Percentiles rank a stretch among this genome's conserved stretches.
Evolutionary conservation across 2,113 vertebrate species (phyloP).

Genomic region (Spilogale gracilis): DNA sequence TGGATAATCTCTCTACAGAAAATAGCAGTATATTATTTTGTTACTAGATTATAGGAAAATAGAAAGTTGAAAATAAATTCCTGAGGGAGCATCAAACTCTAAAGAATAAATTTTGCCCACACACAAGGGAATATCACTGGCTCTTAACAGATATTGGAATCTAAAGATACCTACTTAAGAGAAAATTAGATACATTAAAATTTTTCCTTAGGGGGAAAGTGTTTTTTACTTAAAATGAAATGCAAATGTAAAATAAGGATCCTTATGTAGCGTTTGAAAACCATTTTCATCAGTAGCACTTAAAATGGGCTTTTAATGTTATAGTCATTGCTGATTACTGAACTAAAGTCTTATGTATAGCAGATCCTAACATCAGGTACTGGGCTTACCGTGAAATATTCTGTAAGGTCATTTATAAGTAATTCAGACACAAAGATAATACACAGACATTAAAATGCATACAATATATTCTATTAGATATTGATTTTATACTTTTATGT

Average conservation of each 20-base stretch:
- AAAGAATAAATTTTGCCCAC: neutral
- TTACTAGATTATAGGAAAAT: neutral
- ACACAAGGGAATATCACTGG: neutral
- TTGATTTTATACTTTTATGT: neutral
- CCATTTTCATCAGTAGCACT: neutral
- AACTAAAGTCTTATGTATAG: neutral
- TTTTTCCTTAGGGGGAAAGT: neutral
- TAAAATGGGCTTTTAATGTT: neutral
- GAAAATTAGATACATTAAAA: neutral
- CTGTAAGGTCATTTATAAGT: neutral
- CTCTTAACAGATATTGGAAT: neutral
- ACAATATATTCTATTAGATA: neutral
- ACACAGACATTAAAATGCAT: neutral
- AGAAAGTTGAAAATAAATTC: neutral
- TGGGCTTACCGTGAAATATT: neutral
- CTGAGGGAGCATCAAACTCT: neutral
- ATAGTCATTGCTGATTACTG: neutral
- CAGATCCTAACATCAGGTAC: neutral
- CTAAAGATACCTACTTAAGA: neutral
- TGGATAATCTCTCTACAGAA: neutral
- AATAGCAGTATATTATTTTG: neutral
- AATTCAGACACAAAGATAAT: neutral
- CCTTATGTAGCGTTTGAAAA: neutral
- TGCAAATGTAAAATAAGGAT: neutral
- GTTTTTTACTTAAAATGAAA: slow-evolving; percentile 7